Conservation (phyloP, 2,113 vertebrate species). For the Grammomys surdaster region DNA sequence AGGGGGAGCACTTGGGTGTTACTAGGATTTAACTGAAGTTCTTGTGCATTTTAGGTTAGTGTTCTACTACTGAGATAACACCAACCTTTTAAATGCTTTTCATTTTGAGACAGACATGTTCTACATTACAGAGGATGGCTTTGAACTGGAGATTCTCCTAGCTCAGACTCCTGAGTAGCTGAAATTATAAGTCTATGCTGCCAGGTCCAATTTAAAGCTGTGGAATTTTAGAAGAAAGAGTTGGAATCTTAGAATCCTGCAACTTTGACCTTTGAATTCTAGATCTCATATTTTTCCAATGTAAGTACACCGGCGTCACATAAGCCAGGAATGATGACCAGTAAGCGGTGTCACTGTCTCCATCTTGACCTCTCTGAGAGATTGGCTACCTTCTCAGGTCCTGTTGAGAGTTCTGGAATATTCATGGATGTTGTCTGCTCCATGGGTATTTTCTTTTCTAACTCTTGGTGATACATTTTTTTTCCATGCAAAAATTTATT, state of each 20-base stretch:
- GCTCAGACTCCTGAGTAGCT: not conserved
- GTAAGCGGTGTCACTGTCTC: not conserved
- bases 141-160: not conserved
- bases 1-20: not conserved
- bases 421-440: not conserved
- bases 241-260: not conserved
- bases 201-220: not conserved
- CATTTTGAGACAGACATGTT: not conserved
- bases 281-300: constrained; percentile 19
- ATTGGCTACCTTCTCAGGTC: not conserved
- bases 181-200: not conserved
- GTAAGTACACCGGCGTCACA: not conserved
- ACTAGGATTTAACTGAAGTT: not conserved
- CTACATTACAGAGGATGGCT: not conserved
- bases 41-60: not conserved
- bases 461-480: not conserved
- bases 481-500: not conserved
- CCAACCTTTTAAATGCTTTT: not conserved
- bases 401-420: not conserved
- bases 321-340: not conserved
- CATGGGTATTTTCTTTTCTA: not conserved
- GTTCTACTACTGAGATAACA: not conserved
- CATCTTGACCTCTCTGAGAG: not conserved
- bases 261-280: constrained; percentile 1
- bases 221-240: constrained; percentile 51